phyloP scores from a whole-genome alignment of 1,140 invertebrate species.

The Contarinia nasturtii region DNA sequence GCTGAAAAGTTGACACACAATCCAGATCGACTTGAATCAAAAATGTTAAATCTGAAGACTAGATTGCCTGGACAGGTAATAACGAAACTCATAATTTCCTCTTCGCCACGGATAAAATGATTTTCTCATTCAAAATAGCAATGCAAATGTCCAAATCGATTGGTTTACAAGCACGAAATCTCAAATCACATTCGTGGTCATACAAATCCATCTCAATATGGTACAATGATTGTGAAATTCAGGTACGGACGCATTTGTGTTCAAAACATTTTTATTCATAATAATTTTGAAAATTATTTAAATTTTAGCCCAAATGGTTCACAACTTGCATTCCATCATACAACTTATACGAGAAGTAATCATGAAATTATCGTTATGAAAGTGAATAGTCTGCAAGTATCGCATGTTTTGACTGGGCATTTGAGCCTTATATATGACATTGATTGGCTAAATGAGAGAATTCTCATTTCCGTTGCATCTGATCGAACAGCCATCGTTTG shows the following conservation, averaged over 20 bases:
- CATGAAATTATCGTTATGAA: too few relatives aligned
- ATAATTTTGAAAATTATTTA: too few relatives aligned
- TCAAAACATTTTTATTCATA: too few relatives aligned
- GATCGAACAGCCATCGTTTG: neutral
- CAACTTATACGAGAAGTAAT: too few relatives aligned
- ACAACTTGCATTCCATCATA: neutral
- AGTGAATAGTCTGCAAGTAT: too few relatives aligned
- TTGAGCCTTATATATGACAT: neutral
- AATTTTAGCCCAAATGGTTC: neutral
- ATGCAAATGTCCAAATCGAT: neutral
- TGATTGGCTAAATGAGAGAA: neutral
- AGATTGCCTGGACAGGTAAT: neutral
- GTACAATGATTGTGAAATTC: neutral
- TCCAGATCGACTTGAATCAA: too few relatives aligned
- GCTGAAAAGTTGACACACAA: too few relatives aligned
- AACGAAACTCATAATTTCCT: too few relatives aligned
- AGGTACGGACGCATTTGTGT: too few relatives aligned
- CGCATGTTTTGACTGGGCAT: neutral
- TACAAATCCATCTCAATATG: too few relatives aligned
- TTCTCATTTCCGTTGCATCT: neutral
- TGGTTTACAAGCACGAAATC: neutral
- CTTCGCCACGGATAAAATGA: too few relatives aligned
- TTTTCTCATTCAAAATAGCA: neutral
- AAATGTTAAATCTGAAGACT: too few relatives aligned
- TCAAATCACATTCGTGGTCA: neutral